These are phyloP conservation scores for Oncorhynchus keta DNA, from an alignment of 2,113 vertebrate species.

Conservation along the genomic window DNA sequence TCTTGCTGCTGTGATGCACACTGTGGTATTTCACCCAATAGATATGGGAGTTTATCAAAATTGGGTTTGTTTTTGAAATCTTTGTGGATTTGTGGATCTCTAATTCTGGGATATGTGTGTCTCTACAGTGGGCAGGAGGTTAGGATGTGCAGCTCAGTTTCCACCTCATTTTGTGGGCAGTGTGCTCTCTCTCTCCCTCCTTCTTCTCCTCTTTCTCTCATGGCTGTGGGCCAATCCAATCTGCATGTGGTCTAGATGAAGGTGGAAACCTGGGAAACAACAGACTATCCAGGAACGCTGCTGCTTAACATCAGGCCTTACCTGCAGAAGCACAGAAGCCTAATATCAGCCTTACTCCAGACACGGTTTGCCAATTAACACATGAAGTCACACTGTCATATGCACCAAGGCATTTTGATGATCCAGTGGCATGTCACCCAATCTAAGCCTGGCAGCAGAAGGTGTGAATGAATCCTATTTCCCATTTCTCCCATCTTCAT, in stretches of 20 bases:
- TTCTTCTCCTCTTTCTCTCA: background rate
- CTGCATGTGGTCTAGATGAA: slow-evolving; percentile 46
- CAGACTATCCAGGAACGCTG: slow-evolving; percentile 23
- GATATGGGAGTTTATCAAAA: no score
- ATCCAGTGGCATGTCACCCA: slow-evolving; percentile 47
- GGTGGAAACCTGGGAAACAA: slow-evolving; percentile 49
- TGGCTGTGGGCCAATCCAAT: slow-evolving; percentile 64
- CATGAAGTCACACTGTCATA: slow-evolving; percentile 35
- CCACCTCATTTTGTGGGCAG: no score
- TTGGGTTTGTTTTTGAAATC: no score
- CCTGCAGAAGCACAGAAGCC: slow-evolving; percentile 12
- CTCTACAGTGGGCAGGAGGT: no score
- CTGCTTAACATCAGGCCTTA: slow-evolving; percentile 9
- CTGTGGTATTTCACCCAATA: no score
- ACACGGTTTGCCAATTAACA: slow-evolving; percentile 35
- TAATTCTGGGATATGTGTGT: no score
- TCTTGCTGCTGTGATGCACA: no score
- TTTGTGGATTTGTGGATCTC: no score
- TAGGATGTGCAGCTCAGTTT: no score
- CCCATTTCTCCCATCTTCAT: slow-evolving; percentile 27
- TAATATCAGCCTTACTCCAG: slow-evolving; percentile 20
- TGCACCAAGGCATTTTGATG: slow-evolving; percentile 42
- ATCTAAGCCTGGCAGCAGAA: slow-evolving; percentile 46
- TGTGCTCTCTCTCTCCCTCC: no score
- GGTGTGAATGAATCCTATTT: slow-evolving; percentile 69